Evolutionary conservation across 2,113 vertebrate species (phyloP), one percentile per base, ranked within the genome.

Genomic region (Arothron firmamentum): DNA sequence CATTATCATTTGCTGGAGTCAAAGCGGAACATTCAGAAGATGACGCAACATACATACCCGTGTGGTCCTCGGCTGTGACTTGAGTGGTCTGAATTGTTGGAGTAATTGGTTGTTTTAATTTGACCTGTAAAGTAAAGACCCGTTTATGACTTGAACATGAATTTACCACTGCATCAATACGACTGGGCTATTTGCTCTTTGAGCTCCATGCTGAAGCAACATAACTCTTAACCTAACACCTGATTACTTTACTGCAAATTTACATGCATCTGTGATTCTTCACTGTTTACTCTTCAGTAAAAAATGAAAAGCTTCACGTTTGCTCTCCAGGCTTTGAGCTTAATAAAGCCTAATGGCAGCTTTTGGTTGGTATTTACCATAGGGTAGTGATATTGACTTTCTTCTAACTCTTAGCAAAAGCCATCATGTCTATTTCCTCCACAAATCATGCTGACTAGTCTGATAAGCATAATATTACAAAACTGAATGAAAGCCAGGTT

Each of bases 31-130:
- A 15, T 6, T 45, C 10, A 15, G 43, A 3, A 45, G 6, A 45
- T 17, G 1, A 3, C 6, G 45, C 0, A n/a, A 13, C 15, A 47
- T 62, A 77, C 84, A 0, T 74, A 92, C 90, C 86, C 18, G 51
- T 48, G 45, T 31, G 10, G 7, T 48, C 57, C 19, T 67, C 79
- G 16, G 50, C 38, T 31, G 65, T 62, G 14, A 46, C 43, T 59
- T 45, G 62, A 65, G 25, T 72, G 62, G 67, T 75, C 51, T 59
- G 53, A 49, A 90, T 55, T 2, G 76, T 85, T 46, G 88, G 86
- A 34, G 88, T 88, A 41, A 90, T 90, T 21, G 87, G 65, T 57
- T 88, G 82, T 62, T 90, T 90, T 64, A 89, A 46, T 72, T 89
- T 88, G 46, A 90, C 70, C 90, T 91, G 70, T 16, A 57, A 56